Conservation (phyloP, 2,888 invertebrate genomes). For the Ypsolopha scabrella region DNA sequence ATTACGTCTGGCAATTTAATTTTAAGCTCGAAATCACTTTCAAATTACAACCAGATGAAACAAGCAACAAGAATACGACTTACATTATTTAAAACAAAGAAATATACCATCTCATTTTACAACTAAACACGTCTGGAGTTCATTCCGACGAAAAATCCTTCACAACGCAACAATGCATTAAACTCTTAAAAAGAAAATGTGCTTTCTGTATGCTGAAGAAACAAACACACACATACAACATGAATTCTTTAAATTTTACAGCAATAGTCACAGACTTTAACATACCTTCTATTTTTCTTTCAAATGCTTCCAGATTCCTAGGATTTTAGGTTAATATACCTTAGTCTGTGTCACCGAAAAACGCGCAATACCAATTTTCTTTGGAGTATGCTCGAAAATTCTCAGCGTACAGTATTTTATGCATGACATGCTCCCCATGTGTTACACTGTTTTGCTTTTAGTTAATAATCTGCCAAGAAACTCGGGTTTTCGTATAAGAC, state of each 20-base stretch:
- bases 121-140: background rate
- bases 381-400: slow-evolving; percentile 23
- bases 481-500: background rate
- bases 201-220: background rate
- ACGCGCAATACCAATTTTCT: slow-evolving; percentile 11
- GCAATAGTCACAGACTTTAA: too few species aligned
- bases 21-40: too few species aligned
- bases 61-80: too few species aligned
- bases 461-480: slow-evolving; percentile 28
- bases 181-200: slow-evolving; percentile 21
- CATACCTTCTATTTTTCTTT: too few species aligned
- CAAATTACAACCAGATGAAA: too few species aligned
- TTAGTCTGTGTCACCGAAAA: slow-evolving; percentile 9
- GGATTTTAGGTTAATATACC: background rate
- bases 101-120: background rate
- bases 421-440: slow-evolving; percentile 28
- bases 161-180: slow-evolving; percentile 23
- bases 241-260: too few species aligned
- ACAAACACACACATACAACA: too few species aligned
- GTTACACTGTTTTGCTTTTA: slow-evolving; percentile 51
- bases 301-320: too few species aligned
- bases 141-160: background rate
- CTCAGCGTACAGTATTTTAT: slow-evolving; percentile 35
- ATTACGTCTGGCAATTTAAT: too few species aligned
- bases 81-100: too few species aligned